These are phyloP conservation scores for Asteroscopus sphinx DNA, from an alignment of 2,888 invertebrate genomes.

Conservation along the genomic window DNA sequence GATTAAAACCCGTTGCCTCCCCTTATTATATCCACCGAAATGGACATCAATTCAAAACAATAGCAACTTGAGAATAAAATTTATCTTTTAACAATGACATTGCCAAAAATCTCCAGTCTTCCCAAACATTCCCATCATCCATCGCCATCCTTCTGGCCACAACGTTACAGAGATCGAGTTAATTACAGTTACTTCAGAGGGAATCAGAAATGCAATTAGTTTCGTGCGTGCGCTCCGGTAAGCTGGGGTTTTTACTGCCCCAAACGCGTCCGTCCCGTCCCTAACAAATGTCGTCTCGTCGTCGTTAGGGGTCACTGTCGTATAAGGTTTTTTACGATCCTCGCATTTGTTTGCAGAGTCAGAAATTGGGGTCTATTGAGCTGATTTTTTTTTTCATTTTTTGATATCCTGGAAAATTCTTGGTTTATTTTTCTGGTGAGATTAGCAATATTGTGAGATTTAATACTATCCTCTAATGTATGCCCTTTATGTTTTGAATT, in stretches of 20 bases:
- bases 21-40: no score
- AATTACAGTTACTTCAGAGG: conserved; percentile 82
- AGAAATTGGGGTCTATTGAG: conserved; percentile 43
- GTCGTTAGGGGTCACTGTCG: conserved; percentile 59
- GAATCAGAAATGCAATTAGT: conserved; percentile 86
- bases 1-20: no score
- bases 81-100: conserved; percentile 9
- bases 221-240: conserved; percentile 74
- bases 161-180: conserved; percentile 70
- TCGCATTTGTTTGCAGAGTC: conserved; percentile 54
- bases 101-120: conserved; percentile 20
- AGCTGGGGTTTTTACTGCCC: conserved; percentile 65
- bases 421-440: no score
- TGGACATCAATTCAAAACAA: not conserved
- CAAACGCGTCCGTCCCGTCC: conserved; percentile 53
- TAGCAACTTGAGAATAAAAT: not conserved
- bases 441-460: conserved; percentile 7
- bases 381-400: no score
- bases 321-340: conserved; percentile 60
- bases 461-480: not conserved
- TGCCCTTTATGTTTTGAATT: not conserved
- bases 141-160: conserved; percentile 57
- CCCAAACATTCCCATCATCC: conserved; percentile 23
- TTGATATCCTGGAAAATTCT: conserved; percentile 28
- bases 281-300: conserved; percentile 61